Evolutionary conservation across 2,113 vertebrate genomes (phyloP).

Genomic region (Eurystomus gularis): DNA sequence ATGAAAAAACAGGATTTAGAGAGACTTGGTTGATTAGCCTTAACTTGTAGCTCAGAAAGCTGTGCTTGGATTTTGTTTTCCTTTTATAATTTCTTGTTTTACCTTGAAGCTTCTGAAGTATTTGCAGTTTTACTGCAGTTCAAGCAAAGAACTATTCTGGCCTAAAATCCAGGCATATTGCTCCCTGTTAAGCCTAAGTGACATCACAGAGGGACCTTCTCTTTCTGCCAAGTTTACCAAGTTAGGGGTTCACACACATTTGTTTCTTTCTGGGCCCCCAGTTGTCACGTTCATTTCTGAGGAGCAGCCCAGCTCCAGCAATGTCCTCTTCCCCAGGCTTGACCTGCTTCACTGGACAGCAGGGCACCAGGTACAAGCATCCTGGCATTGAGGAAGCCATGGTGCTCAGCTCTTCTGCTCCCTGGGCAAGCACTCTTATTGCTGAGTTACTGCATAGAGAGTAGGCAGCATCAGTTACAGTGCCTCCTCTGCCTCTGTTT

Average conservation of each 20-base stretch:
- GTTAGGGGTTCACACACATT: neutral
- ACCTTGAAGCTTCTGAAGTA: neutral
- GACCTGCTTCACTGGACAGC: neutral
- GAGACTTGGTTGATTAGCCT: neutral
- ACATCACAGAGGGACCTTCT: neutral
- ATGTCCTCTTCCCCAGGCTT: neutral
- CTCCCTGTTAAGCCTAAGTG: neutral
- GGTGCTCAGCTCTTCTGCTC: neutral
- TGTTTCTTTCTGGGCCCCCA: neutral
- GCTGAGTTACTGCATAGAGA: rapidly evolving
- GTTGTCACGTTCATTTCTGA: neutral
- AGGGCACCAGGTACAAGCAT: neutral
- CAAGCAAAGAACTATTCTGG: neutral
- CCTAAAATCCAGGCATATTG: rapidly evolving
- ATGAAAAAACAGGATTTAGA: neutral
- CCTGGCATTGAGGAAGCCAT: neutral
- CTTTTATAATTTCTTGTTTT: neutral
- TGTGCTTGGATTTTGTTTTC: neutral
- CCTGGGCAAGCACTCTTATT: neutral
- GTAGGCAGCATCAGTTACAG: neutral
- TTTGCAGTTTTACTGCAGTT: neutral
- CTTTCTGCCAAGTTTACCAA: neutral
- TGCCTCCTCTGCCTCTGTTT: neutral
- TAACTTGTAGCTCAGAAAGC: neutral
- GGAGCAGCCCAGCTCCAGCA: neutral